Evolutionary conservation across 2,113 vertebrate species (phyloP), one percentile per base, ranked within the genome.

Genomic region (Eretmochelys imbricata): DNA sequence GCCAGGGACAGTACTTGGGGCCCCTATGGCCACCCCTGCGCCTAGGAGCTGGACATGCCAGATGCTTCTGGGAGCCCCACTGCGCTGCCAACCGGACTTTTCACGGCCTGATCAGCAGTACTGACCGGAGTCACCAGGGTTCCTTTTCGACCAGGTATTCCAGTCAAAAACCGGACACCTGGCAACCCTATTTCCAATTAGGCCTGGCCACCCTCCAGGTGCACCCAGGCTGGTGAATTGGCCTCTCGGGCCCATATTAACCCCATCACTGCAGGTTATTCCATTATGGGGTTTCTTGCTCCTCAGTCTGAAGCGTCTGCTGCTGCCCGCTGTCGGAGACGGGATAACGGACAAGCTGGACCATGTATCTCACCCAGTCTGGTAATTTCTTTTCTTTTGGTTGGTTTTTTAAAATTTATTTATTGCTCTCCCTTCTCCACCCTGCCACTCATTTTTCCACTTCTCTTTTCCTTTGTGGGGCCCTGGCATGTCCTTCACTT

Each of bases 341-440:
- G 75, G 7, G 82, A 53, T 57, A 78, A 69, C 4, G 3, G 29
- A 20, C 1, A 54, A 51, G 51, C 8, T 22, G 31, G 76, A 57
- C 42, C 59, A 12, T 42, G 11, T 86, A 82, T 82, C 1, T 0
- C 14, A 80, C 3, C 0, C 0, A 55, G 2, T n/a, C 1, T 14
- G 27, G 4, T n/a, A 1, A 3, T 1, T 1, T 75, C 19, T 49
- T 0, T 31, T 0, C 16, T 4, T 38, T 31, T 49, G 49, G 4
- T 1, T 22, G 3, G 7, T 1, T 1, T 24, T 46, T 51, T 78
- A 65, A n/a, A n/a, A 69, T 69, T 4, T 9, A n/a, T 57, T n/a
- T 69, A 4, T 0, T 17, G 5, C 1, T 59, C 24, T 13, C 0
- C 1, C 1, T 13, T 46, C 76, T 6, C 53, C 24, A 25, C 3